Conservation (phyloP, 2,797 vertebrate genomes). For the Melanotaenia maccullochi region DNA sequence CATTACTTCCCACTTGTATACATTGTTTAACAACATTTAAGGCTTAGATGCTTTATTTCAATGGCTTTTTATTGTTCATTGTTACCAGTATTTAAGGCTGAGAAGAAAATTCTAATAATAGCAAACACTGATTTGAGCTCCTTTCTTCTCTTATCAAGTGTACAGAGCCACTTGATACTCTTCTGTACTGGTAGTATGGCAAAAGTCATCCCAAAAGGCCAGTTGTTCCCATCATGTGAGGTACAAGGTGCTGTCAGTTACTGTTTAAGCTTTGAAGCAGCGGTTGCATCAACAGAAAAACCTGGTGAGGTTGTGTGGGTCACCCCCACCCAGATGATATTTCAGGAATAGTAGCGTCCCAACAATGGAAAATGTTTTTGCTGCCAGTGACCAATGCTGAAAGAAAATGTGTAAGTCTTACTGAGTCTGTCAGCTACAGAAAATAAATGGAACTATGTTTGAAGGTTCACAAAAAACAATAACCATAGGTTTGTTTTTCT, state of each 20-base stretch:
- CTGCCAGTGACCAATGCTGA: not conserved
- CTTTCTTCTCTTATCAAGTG: not conserved
- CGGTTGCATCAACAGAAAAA: conserved; percentile 10
- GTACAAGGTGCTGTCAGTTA: conserved; percentile 36
- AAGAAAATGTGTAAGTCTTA: not conserved
- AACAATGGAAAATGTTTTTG: not conserved
- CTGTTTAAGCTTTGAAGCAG: conserved; percentile 6
- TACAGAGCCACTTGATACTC: not conserved
- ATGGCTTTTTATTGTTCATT: no score
- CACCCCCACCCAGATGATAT: no score
- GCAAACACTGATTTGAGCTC: not conserved
- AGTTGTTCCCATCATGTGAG: conserved; percentile 14
- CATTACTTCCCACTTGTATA: no score
- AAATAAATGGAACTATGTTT: not conserved
- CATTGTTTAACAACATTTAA: no score
- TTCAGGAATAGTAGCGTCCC: no score
- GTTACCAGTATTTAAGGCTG: not conserved
- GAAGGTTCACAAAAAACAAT: conserved; percentile 23
- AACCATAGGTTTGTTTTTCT: not conserved
- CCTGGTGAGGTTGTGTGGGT: conserved; percentile 5
- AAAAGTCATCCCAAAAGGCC: no score
- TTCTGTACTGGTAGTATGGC: no score
- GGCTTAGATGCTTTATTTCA: no score
- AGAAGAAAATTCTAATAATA: not conserved
- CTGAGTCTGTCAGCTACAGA: no score